phyloP scores from a whole-genome alignment of 2,888 invertebrate genomes.

The Mantis religiosa region DNA sequence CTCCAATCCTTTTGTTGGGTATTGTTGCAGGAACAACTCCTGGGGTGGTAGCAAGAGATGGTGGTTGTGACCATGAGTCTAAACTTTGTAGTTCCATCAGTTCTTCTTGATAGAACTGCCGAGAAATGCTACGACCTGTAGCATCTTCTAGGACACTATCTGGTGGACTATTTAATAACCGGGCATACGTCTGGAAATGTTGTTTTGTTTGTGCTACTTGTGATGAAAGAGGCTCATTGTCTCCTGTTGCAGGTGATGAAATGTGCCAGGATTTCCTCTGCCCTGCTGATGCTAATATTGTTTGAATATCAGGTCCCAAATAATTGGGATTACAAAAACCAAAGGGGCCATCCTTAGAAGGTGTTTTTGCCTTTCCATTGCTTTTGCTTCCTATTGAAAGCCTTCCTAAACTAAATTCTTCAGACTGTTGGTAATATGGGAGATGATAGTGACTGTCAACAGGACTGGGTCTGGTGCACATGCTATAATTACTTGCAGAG shows the following conservation, averaged over 20 bases:
- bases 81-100: slow-evolving; percentile 39
- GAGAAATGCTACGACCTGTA: slow-evolving; percentile 42
- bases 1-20: slow-evolving; percentile 39
- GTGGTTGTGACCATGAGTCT: slow-evolving; percentile 9
- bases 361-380: slow-evolving; percentile 5
- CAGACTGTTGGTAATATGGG: slow-evolving; percentile 2
- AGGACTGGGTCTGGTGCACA: slow-evolving; percentile 23
- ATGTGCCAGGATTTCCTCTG: slow-evolving; percentile 30
- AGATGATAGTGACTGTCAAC: slow-evolving; percentile 4
- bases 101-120: slow-evolving; percentile 36
- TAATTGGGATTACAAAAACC: slow-evolving; percentile 77
- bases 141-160: slow-evolving; percentile 59
- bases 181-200: slow-evolving; percentile 42
- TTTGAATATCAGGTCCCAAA: slow-evolving; percentile 59
- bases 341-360: slow-evolving; percentile 49
- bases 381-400: not conserved
- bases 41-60: slow-evolving; percentile 10
- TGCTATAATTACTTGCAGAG: slow-evolving; percentile 46
- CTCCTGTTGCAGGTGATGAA: slow-evolving; percentile 18
- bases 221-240: slow-evolving; percentile 37
- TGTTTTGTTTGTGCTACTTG: slow-evolving; percentile 3
- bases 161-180: slow-evolving; percentile 55
- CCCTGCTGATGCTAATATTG: slow-evolving; percentile 32
- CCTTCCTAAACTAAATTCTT: not conserved
- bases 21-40: slow-evolving; percentile 31